phyloP scores from a whole-genome alignment of 1,140 invertebrate species.

The Protaetia brevitarsis region DNA sequence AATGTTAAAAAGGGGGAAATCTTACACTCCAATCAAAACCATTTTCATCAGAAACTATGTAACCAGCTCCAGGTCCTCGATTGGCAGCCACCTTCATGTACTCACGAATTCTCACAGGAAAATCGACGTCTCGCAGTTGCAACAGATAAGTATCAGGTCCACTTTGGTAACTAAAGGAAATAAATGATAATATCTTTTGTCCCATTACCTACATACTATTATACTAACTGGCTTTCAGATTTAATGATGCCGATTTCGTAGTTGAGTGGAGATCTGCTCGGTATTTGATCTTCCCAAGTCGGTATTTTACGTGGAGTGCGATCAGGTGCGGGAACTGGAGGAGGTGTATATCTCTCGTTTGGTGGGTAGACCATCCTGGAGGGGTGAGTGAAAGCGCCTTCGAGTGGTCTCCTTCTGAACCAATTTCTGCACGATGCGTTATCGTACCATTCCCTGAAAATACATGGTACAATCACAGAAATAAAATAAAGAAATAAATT shows the following conservation, averaged over 20 bases:
- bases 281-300: conserved; percentile 66
- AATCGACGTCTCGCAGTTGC: conserved; percentile 87
- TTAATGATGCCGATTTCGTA: conserved; percentile 77
- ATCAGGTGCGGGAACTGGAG: conserved; percentile 59
- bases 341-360: conserved; percentile 73
- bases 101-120: conserved; percentile 84
- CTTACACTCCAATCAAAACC: conserved; percentile 71
- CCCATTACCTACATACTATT: neutral
- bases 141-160: conserved; percentile 94
- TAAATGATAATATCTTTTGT: neutral
- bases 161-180: conserved; percentile 75
- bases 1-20: too few species aligned
- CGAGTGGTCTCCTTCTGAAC: conserved; percentile 76
- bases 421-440: conserved; percentile 84
- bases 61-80: conserved; percentile 64
- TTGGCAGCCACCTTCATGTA: conserved; percentile 88
- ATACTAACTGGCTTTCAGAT: conserved; percentile 83
- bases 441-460: conserved; percentile 76
- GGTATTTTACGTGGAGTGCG: conserved; percentile 49
- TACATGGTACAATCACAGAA: conserved; percentile 4
- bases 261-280: conserved; percentile 74
- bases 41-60: conserved; percentile 63
- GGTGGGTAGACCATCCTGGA: conserved; percentile 94
- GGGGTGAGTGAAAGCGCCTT: conserved; percentile 81
- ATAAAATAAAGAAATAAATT: neutral